These are phyloP conservation scores for Alligator sinensis DNA, from an alignment of 2,113 vertebrate species.

Conservation along the genomic window DNA sequence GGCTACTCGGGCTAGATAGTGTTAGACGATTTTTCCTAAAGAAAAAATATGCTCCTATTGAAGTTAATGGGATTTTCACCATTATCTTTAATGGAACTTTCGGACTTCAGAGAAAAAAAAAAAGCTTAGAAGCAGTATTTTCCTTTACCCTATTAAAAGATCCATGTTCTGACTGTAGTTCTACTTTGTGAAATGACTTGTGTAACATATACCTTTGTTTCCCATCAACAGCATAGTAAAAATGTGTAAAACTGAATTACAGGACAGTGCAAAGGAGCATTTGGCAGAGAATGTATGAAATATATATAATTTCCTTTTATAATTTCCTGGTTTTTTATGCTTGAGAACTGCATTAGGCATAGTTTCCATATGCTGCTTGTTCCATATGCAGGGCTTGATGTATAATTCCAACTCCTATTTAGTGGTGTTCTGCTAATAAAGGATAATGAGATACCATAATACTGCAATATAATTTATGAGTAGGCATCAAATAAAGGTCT, in stretches of 20 bases:
- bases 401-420: constrained; percentile 72
- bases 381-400: constrained; percentile 31
- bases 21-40: neutral
- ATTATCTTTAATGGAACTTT: neutral
- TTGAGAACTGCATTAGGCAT: constrained; percentile 30
- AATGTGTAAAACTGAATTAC: constrained; percentile 35
- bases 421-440: constrained; percentile 73
- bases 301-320: constrained; percentile 54
- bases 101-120: neutral
- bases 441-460: constrained; percentile 73
- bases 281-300: constrained; percentile 51
- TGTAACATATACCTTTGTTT: neutral
- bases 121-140: neutral
- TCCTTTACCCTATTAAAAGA: neutral
- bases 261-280: constrained; percentile 25
- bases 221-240: constrained; percentile 19
- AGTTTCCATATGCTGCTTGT: constrained; percentile 44
- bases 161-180: constrained; percentile 4
- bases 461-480: constrained; percentile 73
- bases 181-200: neutral
- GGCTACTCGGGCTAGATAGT: neutral
- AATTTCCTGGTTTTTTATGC: constrained; percentile 58
- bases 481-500: constrained; percentile 67
- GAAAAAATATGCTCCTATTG: neutral
- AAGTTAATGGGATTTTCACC: neutral